Base-by-base conservation (phyloP, 2,113 vertebrate species). In the Genyomyrus donnyi region DNA sequence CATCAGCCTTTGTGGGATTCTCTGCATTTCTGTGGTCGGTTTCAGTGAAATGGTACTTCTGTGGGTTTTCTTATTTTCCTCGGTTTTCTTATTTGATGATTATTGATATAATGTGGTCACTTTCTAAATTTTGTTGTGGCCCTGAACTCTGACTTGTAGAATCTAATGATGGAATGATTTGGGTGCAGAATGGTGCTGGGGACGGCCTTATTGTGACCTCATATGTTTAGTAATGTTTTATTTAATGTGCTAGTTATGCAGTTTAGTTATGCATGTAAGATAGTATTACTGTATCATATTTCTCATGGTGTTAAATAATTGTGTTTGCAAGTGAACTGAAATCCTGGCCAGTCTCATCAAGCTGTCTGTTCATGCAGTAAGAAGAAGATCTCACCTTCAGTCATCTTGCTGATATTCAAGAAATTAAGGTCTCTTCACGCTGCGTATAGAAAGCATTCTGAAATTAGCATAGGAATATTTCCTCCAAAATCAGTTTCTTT, bases 91-190 rank as follows among this genome's bases (percentile, higher is more conserved):
- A 77, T 58, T 49, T 53, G 24, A 80, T 83, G 66, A 52, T 83
- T 90, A 90, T 90, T 92, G 85, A 91, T 91, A 91, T 89, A 56
- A 88, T 84, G 48, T 39, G 89, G 31, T 56, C 58, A 48, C 50
- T 91, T 66, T 91, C 87, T 70, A n/a, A 84, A 89, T 8, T 39
- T 56, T 84, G 66, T 70, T 7, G n/a, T 91, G 77, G 56, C 91
- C 31, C n/a, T 83, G 83, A 58, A 90, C 91, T 88, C 9, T 87
- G 66, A 83, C 85, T 19, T 70, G 3, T 13, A 13, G 62, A 31
- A 70, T 70, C 62, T 70, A 31, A 70, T 70, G 13, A 70, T 9
- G 3, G 2, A 58, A 58, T 58, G 56, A n/a, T 58, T 62, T 62
- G 56, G 7, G 31, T 74, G 27, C 66, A 31, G 35, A 19, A 42